Percentiles rank a stretch among this genome's conserved stretches.
phyloP scores from a whole-genome alignment of 2,113 vertebrate genomes.

The Physeter macrocephalus region DNA sequence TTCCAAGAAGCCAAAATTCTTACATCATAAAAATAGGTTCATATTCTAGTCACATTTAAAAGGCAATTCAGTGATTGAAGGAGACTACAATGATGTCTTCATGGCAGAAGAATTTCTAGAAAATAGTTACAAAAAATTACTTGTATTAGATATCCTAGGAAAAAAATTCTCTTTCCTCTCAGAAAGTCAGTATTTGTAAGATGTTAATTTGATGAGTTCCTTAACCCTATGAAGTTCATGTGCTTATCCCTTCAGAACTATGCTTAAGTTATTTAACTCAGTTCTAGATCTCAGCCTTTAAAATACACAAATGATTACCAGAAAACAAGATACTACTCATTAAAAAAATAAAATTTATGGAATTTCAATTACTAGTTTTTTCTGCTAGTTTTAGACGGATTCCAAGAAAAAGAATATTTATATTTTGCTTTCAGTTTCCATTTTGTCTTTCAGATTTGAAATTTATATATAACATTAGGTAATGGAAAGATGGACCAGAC shows the following conservation, averaged over 20 bases:
- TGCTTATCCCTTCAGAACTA: background rate
- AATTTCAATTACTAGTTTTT: background rate
- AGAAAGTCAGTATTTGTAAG: background rate
- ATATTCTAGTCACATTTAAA: background rate
- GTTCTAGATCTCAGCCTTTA: background rate
- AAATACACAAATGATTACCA: background rate
- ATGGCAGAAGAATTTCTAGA: background rate
- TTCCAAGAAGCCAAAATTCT: background rate
- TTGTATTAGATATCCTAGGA: background rate
- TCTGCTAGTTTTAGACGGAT: background rate
- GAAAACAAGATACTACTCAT: background rate
- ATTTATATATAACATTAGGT: background rate
- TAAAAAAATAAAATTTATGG: background rate
- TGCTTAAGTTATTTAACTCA: background rate
- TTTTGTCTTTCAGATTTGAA: background rate
- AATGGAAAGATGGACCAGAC: background rate
- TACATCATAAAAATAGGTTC: background rate
- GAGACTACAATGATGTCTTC: background rate
- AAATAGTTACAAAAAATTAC: constrained; percentile 1
- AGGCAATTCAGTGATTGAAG: background rate
- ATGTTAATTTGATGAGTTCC: background rate
- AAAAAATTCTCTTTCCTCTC: background rate
- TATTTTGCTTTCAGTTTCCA: background rate
- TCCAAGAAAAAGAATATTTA: background rate
- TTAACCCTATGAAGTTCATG: background rate